Evolutionary conservation across 2,797 vertebrate genomes (phyloP), one percentile per base, ranked within the genome.

Genomic region (Notolepis coatsorum): DNA sequence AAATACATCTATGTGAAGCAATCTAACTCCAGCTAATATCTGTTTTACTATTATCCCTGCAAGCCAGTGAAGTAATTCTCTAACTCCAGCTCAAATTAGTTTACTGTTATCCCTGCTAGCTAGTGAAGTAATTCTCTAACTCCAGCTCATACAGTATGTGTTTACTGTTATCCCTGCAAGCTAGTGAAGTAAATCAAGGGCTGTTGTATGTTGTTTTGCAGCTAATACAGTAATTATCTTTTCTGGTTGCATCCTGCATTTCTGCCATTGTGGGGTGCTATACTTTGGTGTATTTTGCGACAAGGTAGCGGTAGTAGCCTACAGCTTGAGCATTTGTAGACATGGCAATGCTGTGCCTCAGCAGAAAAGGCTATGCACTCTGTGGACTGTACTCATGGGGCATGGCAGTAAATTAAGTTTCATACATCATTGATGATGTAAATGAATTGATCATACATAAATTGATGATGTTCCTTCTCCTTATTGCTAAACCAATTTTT

Each of bases 351-450:
- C 35, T 10, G 15, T 37, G 2, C 35, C 35, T 12, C 6, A 37
- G 35, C 5, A 37, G 35, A 10, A 37, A n/a, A 37, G 4, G 30
- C 43, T 48, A 17, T 55, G 27, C 15, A 65, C 24, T 47, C 7
- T 35, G 3, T 39, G 25, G 35, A 18, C 52, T 7, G 25, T 48
- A 25, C 25, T 48, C 17, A 30, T 17, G 7, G n/a, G n/a, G 2
- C 17, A 2, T 35, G 65, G 66, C 72, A 57, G 68, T 67, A 27
- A 39, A 64, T 68, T 71, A 0, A 24, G 12, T 21, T 33, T 54
- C 65, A 52, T 53, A 60, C 15, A 42, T 67, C 28, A 50, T 38
- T 7, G n/a, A n/a, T n/a, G n/a, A n/a, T n/a, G n/a, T n/a, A 50
- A 50, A 35, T 35, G 33, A 1, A 9, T 35, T 35, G 9, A 35